phyloP scores from a whole-genome alignment of 1,140 invertebrate genomes.

The Chionoecetes opilio region DNA sequence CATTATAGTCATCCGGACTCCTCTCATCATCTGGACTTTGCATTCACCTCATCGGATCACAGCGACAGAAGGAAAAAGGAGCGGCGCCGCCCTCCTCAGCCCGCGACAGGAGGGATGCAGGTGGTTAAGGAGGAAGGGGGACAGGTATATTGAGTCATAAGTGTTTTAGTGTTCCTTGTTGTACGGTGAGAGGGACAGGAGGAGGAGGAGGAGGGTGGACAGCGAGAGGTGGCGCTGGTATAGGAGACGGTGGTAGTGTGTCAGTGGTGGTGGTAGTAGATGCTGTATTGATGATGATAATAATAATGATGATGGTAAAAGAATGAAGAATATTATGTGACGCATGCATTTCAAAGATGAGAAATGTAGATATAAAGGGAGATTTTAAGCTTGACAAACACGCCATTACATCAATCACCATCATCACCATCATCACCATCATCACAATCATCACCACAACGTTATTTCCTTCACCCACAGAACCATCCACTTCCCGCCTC shows the following conservation, averaged over 20 bases:
- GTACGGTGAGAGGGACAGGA: background rate
- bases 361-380: background rate
- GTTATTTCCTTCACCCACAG: too few relatives aligned
- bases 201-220: background rate
- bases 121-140: background rate
- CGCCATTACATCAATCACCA: too few relatives aligned
- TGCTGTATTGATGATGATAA: background rate
- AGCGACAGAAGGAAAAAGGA: background rate
- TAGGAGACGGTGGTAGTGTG: background rate
- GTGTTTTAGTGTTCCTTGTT: background rate
- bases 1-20: slow-evolving; percentile 52
- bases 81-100: background rate
- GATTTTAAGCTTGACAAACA: too few relatives aligned
- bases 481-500: too few relatives aligned
- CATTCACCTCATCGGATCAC: slow-evolving; percentile 52
- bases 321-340: background rate
- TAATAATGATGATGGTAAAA: too few relatives aligned
- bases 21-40: slow-evolving; percentile 60
- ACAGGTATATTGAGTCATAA: background rate
- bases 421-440: too few relatives aligned
- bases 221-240: background rate
- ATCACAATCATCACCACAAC: too few relatives aligned
- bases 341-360: background rate
- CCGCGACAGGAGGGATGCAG: background rate
- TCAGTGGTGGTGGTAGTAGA: background rate